Conservation (phyloP, 1,140 invertebrate species). For the Lutraria rhynchaena region DNA sequence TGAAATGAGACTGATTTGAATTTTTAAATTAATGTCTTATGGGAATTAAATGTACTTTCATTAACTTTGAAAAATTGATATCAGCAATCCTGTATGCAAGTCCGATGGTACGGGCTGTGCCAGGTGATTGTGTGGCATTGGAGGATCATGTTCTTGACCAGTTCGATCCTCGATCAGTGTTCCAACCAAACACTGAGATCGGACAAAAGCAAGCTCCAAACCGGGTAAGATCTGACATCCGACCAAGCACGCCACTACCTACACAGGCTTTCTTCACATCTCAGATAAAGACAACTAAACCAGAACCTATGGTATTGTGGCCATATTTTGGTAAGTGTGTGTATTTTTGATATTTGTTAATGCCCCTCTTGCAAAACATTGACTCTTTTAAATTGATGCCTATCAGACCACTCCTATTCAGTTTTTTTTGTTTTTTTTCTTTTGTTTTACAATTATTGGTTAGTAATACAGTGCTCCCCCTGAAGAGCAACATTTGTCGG, state of each 20-base stretch:
- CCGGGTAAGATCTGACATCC: slow-evolving; percentile 59
- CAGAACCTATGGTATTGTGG: slow-evolving; percentile 64
- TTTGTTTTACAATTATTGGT: no score
- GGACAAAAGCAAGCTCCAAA: slow-evolving; percentile 60
- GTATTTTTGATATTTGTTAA: no score
- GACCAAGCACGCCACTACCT: slow-evolving; percentile 63
- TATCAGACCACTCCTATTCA: no score
- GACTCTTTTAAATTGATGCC: no score
- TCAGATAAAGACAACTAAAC: slow-evolving; percentile 63
- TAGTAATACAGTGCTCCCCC: no score
- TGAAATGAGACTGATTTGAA: no score
- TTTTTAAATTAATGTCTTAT: no score
- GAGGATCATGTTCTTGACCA: slow-evolving; percentile 64
- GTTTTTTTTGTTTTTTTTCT: no score
- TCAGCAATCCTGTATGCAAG: background rate
- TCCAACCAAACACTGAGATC: slow-evolving; percentile 64
- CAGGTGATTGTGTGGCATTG: slow-evolving; percentile 62
- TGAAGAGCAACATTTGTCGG: no score
- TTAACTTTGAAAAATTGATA: no score
- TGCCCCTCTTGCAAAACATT: no score
- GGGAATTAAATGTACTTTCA: no score
- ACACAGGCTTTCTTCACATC: slow-evolving; percentile 74
- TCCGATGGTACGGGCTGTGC: slow-evolving; percentile 4
- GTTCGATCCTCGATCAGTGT: slow-evolving; percentile 60
- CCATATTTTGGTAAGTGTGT: slow-evolving; percentile 70